A percentile compares a stretch with the other conserved stretches of the same genome.
Evolutionary conservation across 2,113 vertebrate species (phyloP).

Genomic region (Heterotis niloticus): DNA sequence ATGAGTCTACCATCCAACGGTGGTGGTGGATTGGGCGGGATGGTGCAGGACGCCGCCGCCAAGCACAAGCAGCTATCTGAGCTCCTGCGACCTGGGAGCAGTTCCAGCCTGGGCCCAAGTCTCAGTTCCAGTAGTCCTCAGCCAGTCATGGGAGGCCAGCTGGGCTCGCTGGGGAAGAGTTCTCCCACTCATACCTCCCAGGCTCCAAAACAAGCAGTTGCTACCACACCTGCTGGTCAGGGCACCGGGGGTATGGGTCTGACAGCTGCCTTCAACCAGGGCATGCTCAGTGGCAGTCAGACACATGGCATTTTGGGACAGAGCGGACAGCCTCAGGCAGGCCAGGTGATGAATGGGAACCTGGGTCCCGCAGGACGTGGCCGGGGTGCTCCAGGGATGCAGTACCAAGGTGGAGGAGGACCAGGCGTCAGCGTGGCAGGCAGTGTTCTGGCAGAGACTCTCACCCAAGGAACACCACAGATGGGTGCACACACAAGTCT

Average conservation of each 20-base stretch:
- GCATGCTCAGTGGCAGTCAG: slow-evolving; percentile 85
- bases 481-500: slow-evolving; percentile 74
- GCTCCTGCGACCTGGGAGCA: slow-evolving; percentile 81
- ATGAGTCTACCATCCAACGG: slow-evolving; percentile 72
- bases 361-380: slow-evolving; percentile 83
- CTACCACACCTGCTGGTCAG: slow-evolving; percentile 65
- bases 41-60: slow-evolving; percentile 85
- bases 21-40: slow-evolving; percentile 62
- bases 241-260: slow-evolving; percentile 81
- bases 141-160: slow-evolving; percentile 65
- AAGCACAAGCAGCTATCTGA: slow-evolving; percentile 98
- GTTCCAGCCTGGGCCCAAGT: slow-evolving; percentile 70
- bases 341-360: slow-evolving; percentile 93
- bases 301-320: slow-evolving; percentile 80
- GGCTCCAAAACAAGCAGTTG: slow-evolving; percentile 82
- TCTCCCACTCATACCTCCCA: slow-evolving; percentile 82
- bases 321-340: slow-evolving; percentile 74
- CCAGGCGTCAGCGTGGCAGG: slow-evolving; percentile 62
- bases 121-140: slow-evolving; percentile 78
- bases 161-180: slow-evolving; percentile 73
- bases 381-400: slow-evolving; percentile 76
- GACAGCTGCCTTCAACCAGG: slow-evolving; percentile 83
- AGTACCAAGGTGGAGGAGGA: slow-evolving; percentile 76
- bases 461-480: slow-evolving; percentile 85
- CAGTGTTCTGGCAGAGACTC: slow-evolving; percentile 88